These are phyloP conservation scores for Sphenopsis melanotis DNA, from an alignment of 2,797 vertebrate genomes.

Conservation along the genomic window DNA sequence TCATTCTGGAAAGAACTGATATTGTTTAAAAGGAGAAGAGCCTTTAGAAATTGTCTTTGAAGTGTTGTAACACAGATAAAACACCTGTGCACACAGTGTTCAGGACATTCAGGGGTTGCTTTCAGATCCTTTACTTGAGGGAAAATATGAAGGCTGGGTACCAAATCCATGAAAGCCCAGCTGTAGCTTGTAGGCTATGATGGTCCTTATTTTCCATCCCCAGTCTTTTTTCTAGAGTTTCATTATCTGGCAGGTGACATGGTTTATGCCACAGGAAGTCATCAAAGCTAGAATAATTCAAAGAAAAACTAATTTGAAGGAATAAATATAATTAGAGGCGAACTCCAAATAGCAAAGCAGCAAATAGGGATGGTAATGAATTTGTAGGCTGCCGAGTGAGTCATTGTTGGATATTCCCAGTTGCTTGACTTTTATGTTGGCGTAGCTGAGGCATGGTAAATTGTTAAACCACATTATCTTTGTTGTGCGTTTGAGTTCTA, in stretches of 20 bases:
- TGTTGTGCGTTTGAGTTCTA: neutral
- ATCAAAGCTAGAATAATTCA: neutral
- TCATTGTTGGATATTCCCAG: neutral
- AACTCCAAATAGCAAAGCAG: neutral
- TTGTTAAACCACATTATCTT: neutral
- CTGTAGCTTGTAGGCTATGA: neutral
- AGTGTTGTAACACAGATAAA: neutral
- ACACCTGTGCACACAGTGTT: neutral
- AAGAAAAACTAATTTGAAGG: neutral
- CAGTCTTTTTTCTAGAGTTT: neutral
- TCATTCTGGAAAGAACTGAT: neutral
- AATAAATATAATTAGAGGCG: neutral
- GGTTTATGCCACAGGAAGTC: neutral
- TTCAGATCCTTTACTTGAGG: neutral
- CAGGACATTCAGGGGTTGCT: neutral
- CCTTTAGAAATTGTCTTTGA: neutral
- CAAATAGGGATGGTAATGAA: neutral
- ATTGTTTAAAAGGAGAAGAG: neutral
- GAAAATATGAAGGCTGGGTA: neutral
- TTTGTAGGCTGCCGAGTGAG: neutral
- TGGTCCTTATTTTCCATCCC: neutral
- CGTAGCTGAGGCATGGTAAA: neutral
- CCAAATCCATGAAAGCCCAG: neutral
- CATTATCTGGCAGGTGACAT: neutral
- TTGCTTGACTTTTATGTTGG: neutral